phyloP scores from a whole-genome alignment of 2,797 vertebrate species.

The Anguilla obscura region DNA sequence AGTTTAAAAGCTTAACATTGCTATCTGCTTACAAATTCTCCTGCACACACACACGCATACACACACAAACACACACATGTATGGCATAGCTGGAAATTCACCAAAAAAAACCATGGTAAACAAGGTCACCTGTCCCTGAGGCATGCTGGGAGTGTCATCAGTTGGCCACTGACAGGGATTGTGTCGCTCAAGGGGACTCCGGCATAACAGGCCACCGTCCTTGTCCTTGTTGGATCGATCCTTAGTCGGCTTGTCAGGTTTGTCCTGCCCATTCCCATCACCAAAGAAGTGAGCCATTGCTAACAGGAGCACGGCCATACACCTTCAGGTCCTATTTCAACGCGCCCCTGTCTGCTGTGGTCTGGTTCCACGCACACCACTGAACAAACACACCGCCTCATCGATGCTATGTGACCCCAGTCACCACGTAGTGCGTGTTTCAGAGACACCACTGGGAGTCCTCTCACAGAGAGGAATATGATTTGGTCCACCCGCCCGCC shows the following conservation, averaged over 20 bases:
- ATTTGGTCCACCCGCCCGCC: not conserved
- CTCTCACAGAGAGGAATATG: not conserved
- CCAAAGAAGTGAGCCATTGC: conserved; percentile 57
- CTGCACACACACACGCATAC: conserved; percentile 9
- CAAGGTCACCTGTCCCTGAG: conserved; percentile 58
- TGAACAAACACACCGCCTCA: conserved; percentile 16
- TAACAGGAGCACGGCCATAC: conserved; percentile 46
- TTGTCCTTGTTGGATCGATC: conserved; percentile 67
- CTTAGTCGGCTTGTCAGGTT: conserved; percentile 56
- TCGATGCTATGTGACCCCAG: conserved; percentile 32
- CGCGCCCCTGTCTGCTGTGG: conserved; percentile 42
- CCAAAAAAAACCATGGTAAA: conserved; percentile 50
- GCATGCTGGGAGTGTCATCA: conserved; percentile 58
- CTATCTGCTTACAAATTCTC: conserved; percentile 26
- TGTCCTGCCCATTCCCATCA: conserved; percentile 59
- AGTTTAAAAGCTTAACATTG: conserved; percentile 31
- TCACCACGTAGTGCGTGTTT: conserved; percentile 29
- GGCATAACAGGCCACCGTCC: conserved; percentile 50
- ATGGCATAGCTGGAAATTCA: conserved; percentile 39
- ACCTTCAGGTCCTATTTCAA: conserved; percentile 48
- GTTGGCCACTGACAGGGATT: conserved; percentile 54
- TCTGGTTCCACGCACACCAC: conserved; percentile 48
- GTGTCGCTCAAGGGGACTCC: conserved; percentile 23
- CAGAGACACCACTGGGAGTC: not conserved
- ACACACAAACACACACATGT: conserved; percentile 20